These are phyloP conservation scores for Cephalopterus ornatus DNA, from an alignment of 2,113 vertebrate species.

Conservation along the genomic window DNA sequence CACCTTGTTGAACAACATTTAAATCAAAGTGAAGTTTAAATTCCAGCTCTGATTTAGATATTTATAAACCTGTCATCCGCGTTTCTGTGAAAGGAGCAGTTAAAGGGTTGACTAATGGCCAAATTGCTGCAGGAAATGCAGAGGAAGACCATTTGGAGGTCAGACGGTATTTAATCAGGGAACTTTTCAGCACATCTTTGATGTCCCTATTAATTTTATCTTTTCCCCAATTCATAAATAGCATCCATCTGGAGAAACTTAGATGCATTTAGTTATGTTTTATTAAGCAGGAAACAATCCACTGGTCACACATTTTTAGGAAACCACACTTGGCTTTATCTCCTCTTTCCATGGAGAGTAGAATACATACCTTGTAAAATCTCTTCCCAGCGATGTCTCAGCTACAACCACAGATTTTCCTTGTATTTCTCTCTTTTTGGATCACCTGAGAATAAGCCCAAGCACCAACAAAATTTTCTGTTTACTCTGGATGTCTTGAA, in stretches of 20 bases:
- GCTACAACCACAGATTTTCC: not conserved
- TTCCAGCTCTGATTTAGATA: not conserved
- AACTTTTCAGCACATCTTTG: conserved; percentile 38
- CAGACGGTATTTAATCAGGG: conserved; percentile 32
- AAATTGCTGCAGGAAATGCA: conserved; percentile 43
- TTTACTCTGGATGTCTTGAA: conserved; percentile 58
- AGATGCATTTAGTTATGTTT: not conserved
- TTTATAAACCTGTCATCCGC: conserved; percentile 57
- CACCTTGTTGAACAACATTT: not conserved
- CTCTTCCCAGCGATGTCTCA: not conserved
- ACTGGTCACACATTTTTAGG: conserved; percentile 19
- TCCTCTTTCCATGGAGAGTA: not conserved
- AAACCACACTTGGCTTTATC: conserved; percentile 22
- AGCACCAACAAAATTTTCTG: conserved; percentile 29
- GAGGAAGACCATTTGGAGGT: conserved; percentile 33
- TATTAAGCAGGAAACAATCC: conserved; percentile 46
- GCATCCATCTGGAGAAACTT: conserved; percentile 42
- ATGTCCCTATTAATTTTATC: conserved; percentile 34
- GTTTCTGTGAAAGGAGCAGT: not conserved
- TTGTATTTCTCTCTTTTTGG: not conserved
- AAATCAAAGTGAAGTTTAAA: not conserved
- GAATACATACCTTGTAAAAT: not conserved
- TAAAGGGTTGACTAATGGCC: conserved; percentile 1
- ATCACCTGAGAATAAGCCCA: conserved; percentile 9
- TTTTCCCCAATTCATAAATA: conserved; percentile 27